Conservation (phyloP, 1,140 invertebrate species). For the Druon quercuslanigerum region DNA sequence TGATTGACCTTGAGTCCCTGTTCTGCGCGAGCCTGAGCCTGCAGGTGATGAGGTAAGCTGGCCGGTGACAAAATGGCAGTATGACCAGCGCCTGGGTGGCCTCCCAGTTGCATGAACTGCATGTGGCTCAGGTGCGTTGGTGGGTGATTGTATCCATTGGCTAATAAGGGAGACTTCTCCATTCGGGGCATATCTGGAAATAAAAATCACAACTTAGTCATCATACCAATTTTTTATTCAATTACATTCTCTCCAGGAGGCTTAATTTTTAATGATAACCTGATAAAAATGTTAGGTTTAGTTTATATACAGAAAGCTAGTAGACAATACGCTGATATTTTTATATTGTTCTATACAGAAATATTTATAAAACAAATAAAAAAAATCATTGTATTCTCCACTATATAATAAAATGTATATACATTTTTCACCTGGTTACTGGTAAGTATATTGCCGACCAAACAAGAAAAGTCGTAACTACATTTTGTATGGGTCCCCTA, state of each 20-base stretch:
- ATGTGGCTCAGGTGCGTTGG: constrained; percentile 93
- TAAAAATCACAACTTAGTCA: neutral
- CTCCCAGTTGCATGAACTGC: constrained; percentile 89
- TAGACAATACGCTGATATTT: too few species aligned
- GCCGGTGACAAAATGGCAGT: constrained; percentile 90
- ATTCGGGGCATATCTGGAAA: constrained; percentile 86
- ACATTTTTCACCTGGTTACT: too few species aligned
- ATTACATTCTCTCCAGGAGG: neutral
- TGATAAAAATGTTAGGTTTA: too few species aligned
- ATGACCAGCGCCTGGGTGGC: constrained; percentile 81
- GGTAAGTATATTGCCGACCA: too few species aligned
- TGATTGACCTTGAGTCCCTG: constrained; percentile 81
- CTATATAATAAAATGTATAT: too few species aligned
- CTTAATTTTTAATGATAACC: neutral
- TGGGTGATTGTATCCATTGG: constrained; percentile 95
- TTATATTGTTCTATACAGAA: too few species aligned
- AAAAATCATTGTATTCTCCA: too few species aligned
- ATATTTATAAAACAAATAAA: too few species aligned
- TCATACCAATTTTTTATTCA: neutral
- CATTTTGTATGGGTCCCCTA: too few species aligned
- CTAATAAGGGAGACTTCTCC: constrained; percentile 93
- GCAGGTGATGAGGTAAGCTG: constrained; percentile 87
- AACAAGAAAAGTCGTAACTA: too few species aligned
- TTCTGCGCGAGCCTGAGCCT: constrained; percentile 73
- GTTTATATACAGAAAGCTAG: too few species aligned